These are phyloP conservation scores for Ceyx margarethae DNA, from an alignment of 2,113 vertebrate species.

Conservation along the genomic window DNA sequence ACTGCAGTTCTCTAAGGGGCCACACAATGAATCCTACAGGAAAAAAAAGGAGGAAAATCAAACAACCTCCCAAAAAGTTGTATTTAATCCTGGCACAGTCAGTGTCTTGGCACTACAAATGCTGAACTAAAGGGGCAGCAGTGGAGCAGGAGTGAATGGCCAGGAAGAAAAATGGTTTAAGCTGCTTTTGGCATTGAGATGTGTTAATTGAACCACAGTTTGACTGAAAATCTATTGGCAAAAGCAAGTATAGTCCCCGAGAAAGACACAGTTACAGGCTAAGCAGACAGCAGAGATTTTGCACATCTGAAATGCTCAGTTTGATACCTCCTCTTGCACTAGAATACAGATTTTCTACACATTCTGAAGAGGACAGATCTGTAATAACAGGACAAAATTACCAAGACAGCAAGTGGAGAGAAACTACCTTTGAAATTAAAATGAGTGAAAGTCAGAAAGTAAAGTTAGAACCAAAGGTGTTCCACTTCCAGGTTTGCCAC, in stretches of 20 bases:
- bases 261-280: not conserved
- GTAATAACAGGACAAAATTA: not conserved
- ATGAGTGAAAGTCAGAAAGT: not conserved
- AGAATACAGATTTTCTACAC: not conserved
- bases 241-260: not conserved
- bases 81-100: not conserved
- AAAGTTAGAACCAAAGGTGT: not conserved
- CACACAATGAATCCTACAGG: not conserved
- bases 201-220: not conserved
- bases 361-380: not conserved
- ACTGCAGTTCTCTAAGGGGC: not conserved
- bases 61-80: not conserved
- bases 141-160: not conserved
- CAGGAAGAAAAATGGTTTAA: not conserved
- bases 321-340: not conserved
- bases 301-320: not conserved
- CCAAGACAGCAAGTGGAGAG: not conserved
- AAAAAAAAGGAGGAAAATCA: not conserved
- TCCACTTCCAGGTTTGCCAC: not conserved
- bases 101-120: not conserved
- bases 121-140: not conserved
- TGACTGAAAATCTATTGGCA: not conserved
- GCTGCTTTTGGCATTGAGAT: not conserved
- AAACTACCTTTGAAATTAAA: not conserved
- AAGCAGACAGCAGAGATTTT: not conserved